Percentiles rank a stretch among this genome's conserved stretches.
These are phyloP conservation scores for Paedocypris micromegethes DNA, from an alignment of 2,797 vertebrate species.

Conservation along the genomic window DNA sequence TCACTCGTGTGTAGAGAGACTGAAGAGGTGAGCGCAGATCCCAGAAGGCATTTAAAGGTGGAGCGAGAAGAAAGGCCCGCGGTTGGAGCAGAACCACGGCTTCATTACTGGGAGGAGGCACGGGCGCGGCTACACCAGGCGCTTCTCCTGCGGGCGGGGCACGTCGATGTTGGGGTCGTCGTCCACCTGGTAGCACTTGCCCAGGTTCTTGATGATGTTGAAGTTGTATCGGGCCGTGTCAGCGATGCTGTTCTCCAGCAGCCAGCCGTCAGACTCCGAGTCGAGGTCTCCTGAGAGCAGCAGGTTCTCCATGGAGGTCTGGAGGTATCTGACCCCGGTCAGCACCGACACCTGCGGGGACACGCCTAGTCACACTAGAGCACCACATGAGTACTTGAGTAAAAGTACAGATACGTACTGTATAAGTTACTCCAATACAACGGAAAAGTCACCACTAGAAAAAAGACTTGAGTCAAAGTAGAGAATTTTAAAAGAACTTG, in stretches of 20 bases:
- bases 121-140: neutral
- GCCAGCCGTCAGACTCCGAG: conserved; percentile 78
- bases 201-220: conserved; percentile 78
- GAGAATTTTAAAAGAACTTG: too few relatives aligned
- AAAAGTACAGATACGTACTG: too few relatives aligned
- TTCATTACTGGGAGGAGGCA: conserved; percentile 38
- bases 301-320: conserved; percentile 84
- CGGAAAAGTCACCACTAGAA: too few relatives aligned
- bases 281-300: conserved; percentile 70
- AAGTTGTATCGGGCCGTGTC: conserved; percentile 80
- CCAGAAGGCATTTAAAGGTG: too few relatives aligned
- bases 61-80: neutral
- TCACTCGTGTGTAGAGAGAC: too few relatives aligned
- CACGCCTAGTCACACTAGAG: too few relatives aligned
- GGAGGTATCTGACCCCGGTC: conserved; percentile 81
- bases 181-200: conserved; percentile 79
- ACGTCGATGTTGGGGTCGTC: conserved; percentile 75
- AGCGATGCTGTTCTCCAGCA: conserved; percentile 78
- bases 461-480: too few relatives aligned
- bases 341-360: conserved; percentile 76
- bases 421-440: too few relatives aligned
- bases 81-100: conserved; percentile 14
- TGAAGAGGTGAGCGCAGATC: too few relatives aligned
- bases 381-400: too few relatives aligned
- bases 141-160: conserved; percentile 36